These are phyloP conservation scores for Drosophila barbarae DNA, from an alignment of 2,888 invertebrate species.

Conservation along the genomic window DNA sequence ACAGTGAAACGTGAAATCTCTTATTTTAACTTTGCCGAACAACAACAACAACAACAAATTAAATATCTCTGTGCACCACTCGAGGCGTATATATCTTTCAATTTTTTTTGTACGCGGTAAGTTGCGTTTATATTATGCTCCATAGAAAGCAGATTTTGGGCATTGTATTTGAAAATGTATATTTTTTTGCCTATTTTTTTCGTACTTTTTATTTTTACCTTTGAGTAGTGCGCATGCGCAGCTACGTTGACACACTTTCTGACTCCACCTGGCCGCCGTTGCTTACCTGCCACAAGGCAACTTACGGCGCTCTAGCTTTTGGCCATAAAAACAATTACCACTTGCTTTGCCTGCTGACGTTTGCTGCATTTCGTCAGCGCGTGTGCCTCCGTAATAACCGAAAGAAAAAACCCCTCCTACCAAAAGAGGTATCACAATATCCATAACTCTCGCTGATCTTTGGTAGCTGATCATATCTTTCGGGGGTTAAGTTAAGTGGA, in stretches of 20 bases:
- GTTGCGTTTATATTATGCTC: slow-evolving; percentile 44
- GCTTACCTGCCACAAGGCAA: slow-evolving; percentile 29
- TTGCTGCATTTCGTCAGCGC: slow-evolving; percentile 64
- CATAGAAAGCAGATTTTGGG: slow-evolving; percentile 42
- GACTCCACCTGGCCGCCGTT: slow-evolving; percentile 38
- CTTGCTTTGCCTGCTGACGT: slow-evolving; percentile 43
- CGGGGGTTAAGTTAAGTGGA: slow-evolving; percentile 20
- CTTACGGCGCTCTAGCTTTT: slow-evolving; percentile 37
- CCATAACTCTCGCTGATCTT: slow-evolving; percentile 12
- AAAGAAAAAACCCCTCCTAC: slow-evolving; percentile 10
- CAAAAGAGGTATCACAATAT: slow-evolving; percentile 16
- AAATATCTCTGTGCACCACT: slow-evolving; percentile 19
- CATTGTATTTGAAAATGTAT: slow-evolving; percentile 29
- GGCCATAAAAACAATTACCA: slow-evolving; percentile 72
- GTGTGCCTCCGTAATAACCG: slow-evolving; percentile 23
- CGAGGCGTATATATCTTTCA: slow-evolving; percentile 23
- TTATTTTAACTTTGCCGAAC: slow-evolving; percentile 37
- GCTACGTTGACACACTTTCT: slow-evolving; percentile 70
- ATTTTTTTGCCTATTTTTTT: slow-evolving; percentile 8
- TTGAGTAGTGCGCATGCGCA: slow-evolving; percentile 62
- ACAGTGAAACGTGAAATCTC: slow-evolving; percentile 57
- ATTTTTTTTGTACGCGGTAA: slow-evolving; percentile 55
- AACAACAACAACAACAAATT: slow-evolving; percentile 8
- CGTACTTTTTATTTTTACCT: slow-evolving; percentile 25
- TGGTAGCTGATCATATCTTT: slow-evolving; percentile 30